Evolutionary conservation across 2,888 invertebrate species (phyloP), one percentile per base, ranked within the genome.

Genomic region (Oasisia sp.): DNA sequence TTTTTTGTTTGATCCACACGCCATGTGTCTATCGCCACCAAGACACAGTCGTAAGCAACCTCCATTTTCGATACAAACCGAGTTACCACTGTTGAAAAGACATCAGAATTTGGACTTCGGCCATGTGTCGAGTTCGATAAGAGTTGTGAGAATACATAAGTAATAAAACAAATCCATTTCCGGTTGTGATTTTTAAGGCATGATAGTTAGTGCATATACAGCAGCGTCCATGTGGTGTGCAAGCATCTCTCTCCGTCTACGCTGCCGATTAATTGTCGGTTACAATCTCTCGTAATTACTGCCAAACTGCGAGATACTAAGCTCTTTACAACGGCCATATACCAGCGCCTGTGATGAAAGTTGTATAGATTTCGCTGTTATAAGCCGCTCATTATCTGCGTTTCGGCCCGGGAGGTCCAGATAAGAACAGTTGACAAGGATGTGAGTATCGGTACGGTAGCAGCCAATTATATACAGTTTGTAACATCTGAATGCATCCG

Each of bases 271-370:
- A 74, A 74, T 74, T 74, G 27, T 74, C 74, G 19, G 74, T 27
- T 74, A 19, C n/a, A 74, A 74, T 74, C 74, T 27, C n/a, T 74
- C 74, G 74, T 74, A 74, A 74, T 74, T 74, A 74, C 74, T 74
- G 74, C 74, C 74, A 74, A 74, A 74, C 27, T 74, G n/a, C 74
- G 74, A 74, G 74, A 74, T 74, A 74, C 74, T 27, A 74, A 74
- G 27, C 74, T 74, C 74, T 74, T n/a, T 74, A 27, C 74, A 74
- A 27, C 74, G 74, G 74, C 74, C 74, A 74, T 74, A 74, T n/a
- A 74, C 74, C 74, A 74, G 74, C 74, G 74, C n/a, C 74, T 74
- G 74, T 74, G 74, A 74, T 74, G 74, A 74, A 19, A 74, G 74
- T 74, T 19, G 74, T 74, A 27, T 27, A 19, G 74, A 74, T 74